Evolutionary conservation across 2,113 vertebrate species (phyloP).

Genomic region (Anas platyrhynchos): DNA sequence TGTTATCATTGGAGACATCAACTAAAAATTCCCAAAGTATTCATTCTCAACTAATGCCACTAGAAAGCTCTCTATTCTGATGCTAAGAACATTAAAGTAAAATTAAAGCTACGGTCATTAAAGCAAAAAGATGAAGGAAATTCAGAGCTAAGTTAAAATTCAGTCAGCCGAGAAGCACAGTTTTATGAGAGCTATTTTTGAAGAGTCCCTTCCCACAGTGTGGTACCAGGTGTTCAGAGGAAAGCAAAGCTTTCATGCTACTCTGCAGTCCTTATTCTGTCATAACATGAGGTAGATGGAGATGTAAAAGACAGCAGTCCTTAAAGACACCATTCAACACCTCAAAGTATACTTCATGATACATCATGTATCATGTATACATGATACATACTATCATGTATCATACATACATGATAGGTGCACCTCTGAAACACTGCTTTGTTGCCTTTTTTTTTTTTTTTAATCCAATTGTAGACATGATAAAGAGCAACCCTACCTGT

Average conservation of each 20-base stretch:
- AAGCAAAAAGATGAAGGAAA: background rate
- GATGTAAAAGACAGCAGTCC: background rate
- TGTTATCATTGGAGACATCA: background rate
- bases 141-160: background rate
- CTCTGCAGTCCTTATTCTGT: background rate
- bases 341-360: background rate
- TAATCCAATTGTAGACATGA: background rate
- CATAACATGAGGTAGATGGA: fast-evolving
- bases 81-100: background rate
- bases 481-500: fast-evolving
- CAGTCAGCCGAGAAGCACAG: background rate
- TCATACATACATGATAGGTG: background rate
- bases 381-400: too few relatives aligned
- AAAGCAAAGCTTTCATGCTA: background rate
- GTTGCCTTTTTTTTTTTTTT: background rate
- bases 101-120: background rate
- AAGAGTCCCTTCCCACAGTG: background rate
- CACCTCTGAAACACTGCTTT: background rate
- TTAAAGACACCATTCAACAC: background rate
- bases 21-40: background rate
- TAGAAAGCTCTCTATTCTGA: background rate
- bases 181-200: background rate
- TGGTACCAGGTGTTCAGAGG: background rate
- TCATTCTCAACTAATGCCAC: background rate
- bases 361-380: too few relatives aligned